Evolutionary conservation across 2,888 invertebrate species (phyloP), one percentile per base, ranked within the genome.

Genomic region (Noctua janthe): DNA sequence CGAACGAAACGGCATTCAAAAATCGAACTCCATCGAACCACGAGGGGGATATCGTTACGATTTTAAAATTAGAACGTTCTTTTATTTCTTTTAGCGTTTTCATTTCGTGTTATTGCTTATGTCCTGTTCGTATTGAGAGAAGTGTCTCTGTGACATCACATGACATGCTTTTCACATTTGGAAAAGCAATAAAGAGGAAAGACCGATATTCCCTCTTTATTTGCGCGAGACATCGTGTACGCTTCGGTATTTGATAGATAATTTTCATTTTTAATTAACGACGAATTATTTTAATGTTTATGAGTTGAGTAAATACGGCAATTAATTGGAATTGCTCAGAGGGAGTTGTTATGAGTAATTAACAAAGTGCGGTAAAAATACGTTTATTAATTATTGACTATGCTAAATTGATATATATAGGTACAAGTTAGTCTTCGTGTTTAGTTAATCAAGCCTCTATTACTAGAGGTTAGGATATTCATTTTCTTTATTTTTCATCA

Each of bases 11-110:
- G 93, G 84, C 89, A 89, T 95, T 96, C 94, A 93, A 95, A 96
- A 96, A 97, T 97, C 97, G 97, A 97, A 96, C 95, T 90, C 92
- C 94, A 95, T 96, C 95, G 95, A 95, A 95, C 94, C 91, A 92
- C 93, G 93, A 93, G 93, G 94, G 94, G 94, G 92, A 94, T 92
- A 93, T 93, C 91, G 94, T 92, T 92, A 93, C 92, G 93, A 93
- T 94, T 95, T 95, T 94, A 95, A 95, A 94, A 93, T 94, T 95
- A 94, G 95, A 95, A 93, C 91, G 83, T 90, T 93, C 90, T 92
- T 94, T 93, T 92, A 91, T 92, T 93, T 92, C 89, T 92, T 91
- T 91, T 90, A 87, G 85, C 90, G 80, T 89, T 90, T 90, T 88
- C 87, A 88, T 88, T 84, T 85, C 84, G 83, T 90, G 90, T 90